These are phyloP conservation scores for Cyanocitta stelleri DNA, from an alignment of 2,113 vertebrate species.

Conservation along the genomic window DNA sequence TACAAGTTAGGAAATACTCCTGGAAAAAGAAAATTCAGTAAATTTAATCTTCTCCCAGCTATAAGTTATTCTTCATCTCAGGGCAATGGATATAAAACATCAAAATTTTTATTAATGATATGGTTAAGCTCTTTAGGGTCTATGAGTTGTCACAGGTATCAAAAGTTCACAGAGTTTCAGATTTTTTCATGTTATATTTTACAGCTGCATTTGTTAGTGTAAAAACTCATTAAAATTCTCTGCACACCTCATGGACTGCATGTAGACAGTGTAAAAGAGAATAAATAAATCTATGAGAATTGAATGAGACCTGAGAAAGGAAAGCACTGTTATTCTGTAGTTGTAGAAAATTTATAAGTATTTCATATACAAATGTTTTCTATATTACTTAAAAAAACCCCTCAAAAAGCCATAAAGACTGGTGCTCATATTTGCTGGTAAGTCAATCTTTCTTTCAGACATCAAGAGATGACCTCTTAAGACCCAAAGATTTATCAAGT, in stretches of 20 bases:
- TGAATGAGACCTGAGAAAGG: background rate
- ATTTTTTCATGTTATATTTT: background rate
- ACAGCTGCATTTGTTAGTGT: background rate
- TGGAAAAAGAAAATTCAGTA: background rate
- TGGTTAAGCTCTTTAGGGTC: background rate
- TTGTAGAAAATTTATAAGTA: background rate
- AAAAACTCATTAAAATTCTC: slow-evolving; percentile 23
- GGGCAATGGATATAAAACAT: background rate
- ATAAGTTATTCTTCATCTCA: background rate
- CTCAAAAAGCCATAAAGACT: slow-evolving; percentile 46
- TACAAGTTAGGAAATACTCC: background rate
- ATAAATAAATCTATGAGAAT: background rate
- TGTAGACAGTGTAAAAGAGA: background rate
- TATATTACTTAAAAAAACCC: slow-evolving; percentile 26
- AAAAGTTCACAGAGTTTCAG: background rate
- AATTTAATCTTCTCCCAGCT: background rate
- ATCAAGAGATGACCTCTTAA: slow-evolving; percentile 76
- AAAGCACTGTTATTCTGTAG: background rate
- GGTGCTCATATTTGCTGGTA: slow-evolving; percentile 65
- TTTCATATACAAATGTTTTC: slow-evolving; percentile 34
- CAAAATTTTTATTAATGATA: background rate
- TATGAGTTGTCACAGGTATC: background rate
- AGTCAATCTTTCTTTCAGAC: slow-evolving; percentile 77
- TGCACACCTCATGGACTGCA: background rate
- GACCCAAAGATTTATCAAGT: slow-evolving; percentile 81